Base-by-base conservation (phyloP, 30 jellyfish, hydroid and myxozoan genomes). In the Rhopilema esculentum region DNA sequence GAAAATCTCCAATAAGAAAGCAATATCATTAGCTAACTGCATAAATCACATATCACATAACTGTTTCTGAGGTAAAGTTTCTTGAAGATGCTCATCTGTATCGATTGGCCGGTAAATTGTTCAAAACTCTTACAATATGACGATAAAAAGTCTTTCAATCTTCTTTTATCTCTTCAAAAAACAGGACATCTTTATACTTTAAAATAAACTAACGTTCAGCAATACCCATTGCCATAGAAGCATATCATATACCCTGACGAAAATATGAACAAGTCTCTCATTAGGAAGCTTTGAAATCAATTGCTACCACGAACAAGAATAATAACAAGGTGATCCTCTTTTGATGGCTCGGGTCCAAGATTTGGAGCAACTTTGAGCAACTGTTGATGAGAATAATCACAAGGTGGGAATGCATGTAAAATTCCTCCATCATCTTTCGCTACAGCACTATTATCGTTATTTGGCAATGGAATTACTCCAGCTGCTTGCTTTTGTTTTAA, bases 371-470 rank as follows among this genome's bases (percentile, higher is more conserved):
- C 97, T 95, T 91, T 91, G 77, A 95, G 78, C 64, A 95, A 86
- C 75, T 95, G 97, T 91, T 95, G 97, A 57, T 95, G 99, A 20
- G 99, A 95, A 77, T 91, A 95, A 48, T 90, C 97, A 71, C 99
- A 95, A 19, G 99, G 99, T 7, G 99, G 99, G 84, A 95, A 95
- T 20, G 99, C 99, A 90, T 95, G 99, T 57, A 95, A 74, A 84
- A 95, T 90, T 20, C 99, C 99, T 18, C 95, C 91, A 66, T 95
- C 99, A 76, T 95, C 99, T 79, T 90, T 97, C 32, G 70, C 64
- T 18, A 88, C 87, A 18, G 92, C 48, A 33, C 84, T 89, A 16
- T 79, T 72, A 67, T 85, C 99, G 49, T 26, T 82, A 29, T 91
- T 77, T 20, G 91, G 88, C 89, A 95, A 66, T 9, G 97, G 96